These are phyloP conservation scores for Camelus bactrianus DNA, from an alignment of 2,113 vertebrate genomes.

Conservation along the genomic window DNA sequence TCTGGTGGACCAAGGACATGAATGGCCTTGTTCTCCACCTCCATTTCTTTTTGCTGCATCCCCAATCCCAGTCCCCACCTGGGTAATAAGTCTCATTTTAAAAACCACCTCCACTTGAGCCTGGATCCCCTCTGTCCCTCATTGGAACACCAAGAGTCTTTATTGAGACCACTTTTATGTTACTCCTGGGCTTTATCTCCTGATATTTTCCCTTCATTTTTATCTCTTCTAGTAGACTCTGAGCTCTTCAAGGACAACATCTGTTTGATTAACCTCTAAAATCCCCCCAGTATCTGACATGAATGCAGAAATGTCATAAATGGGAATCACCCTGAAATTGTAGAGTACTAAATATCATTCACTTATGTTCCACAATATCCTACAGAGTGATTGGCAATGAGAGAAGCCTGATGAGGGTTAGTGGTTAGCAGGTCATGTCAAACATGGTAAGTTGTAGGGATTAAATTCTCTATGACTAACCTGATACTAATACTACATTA, in stretches of 20 bases:
- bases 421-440: not conserved
- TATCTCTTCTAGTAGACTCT: not conserved
- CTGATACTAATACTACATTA: not conserved
- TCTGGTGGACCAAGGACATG: not conserved
- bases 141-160: not conserved
- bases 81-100: not conserved
- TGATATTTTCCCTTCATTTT: slow-evolving; percentile 11
- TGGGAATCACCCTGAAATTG: not conserved
- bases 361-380: not conserved
- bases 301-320: not conserved
- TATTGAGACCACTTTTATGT: not conserved
- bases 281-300: not conserved
- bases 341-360: not conserved
- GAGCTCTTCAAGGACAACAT: not conserved
- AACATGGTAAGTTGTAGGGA: not conserved
- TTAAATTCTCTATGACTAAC: not conserved
- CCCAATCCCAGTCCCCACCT: not conserved
- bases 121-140: not conserved
- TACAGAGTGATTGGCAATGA: not conserved
- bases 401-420: not conserved
- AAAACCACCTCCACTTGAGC: not conserved
- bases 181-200: not conserved
- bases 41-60: not conserved
- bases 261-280: slow-evolving; percentile 6
- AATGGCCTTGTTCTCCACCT: not conserved